Base-by-base conservation (phyloP, 1,140 invertebrate species). In the Odontomachus brunneus region DNA sequence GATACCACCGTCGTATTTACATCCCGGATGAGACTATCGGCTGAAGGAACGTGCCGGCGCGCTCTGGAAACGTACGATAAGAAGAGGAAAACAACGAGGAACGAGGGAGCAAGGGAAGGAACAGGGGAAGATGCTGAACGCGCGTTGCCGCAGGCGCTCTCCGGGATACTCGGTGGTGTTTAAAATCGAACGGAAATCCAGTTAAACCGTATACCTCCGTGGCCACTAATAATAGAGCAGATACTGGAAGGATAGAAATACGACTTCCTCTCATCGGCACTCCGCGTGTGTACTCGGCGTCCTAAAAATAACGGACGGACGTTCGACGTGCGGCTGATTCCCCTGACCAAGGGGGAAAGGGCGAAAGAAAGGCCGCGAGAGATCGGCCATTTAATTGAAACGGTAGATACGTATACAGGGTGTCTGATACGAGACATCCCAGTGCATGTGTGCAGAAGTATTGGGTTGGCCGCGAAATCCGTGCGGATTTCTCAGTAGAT, bases 221-320 rank as follows among this genome's bases (percentile, higher is more conserved):
- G 57, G 55, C 69, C 83, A 84, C 87, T 90, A 89, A 89, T 90
- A 90, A 88, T 89, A 89, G 76, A 89, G 87, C 76, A 88, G 82
- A 89, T 89, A 76, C 73, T 74, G 85, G 60, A 89, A 80, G 82
- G 87, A 86, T 89, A 86, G 89, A 89, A 90, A 89, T 90, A 89
- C 82, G 78, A 82, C 85, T 89, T 85, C 88, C 89, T 89, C 82
- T 83, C 89, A 84, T 87, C 87, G 81, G 19, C 83, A 73, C 75
- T 80, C 84, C 75, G 51, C 33, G 65, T 51, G 48, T 44, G 80
- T 81, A 69, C 48, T 83, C 55, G 48, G 62, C 49, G 76, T 85
- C 81, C 84, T 63, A 86, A 86, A 83, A 89, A 90, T 90, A 89
- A 82, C 85, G 80, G 73, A 49, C 48, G 74, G 11, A 12, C 81